These are phyloP conservation scores for Caenorhabditis sp. DNA, from an alignment of 2,888 invertebrate species.

Conservation along the genomic window DNA sequence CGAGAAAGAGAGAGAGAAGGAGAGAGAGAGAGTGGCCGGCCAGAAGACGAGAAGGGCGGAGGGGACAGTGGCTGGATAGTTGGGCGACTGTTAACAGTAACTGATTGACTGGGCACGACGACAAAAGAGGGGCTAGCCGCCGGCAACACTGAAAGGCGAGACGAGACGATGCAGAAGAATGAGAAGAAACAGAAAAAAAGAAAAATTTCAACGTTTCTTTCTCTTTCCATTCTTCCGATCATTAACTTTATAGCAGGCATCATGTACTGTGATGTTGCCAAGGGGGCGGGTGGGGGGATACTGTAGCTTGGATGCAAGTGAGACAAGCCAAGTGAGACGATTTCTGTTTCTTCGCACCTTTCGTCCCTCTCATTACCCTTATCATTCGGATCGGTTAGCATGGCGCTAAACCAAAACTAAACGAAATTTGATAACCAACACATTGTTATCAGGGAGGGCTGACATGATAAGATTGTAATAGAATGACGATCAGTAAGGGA, in stretches of 20 bases:
- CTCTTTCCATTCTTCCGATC: slow-evolving; percentile 18
- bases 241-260: slow-evolving; percentile 35
- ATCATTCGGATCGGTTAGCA: neutral
- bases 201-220: slow-evolving; percentile 1
- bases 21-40: slow-evolving; percentile 11
- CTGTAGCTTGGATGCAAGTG: no score
- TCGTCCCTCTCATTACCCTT: neutral
- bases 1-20: slow-evolving; percentile 15
- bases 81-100: no score
- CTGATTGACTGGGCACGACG: no score
- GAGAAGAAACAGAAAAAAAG: no score
- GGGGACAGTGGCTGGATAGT: no score
- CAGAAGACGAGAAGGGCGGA: slow-evolving; percentile 7
- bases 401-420: slow-evolving; percentile 2
- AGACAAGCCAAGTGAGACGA: no score
- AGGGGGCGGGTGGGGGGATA: no score
- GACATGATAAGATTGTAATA: slow-evolving; percentile 36
- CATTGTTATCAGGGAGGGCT: slow-evolving; percentile 40
- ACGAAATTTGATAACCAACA: slow-evolving; percentile 51
- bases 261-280: slow-evolving; percentile 50
- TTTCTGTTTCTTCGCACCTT: no score
- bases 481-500: slow-evolving; percentile 2
- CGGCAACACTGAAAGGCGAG: no score
- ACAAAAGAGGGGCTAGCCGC: no score
- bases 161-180: no score